These are phyloP conservation scores for Pteronura brasiliensis DNA, from an alignment of 2,113 vertebrate genomes.

Conservation along the genomic window DNA sequence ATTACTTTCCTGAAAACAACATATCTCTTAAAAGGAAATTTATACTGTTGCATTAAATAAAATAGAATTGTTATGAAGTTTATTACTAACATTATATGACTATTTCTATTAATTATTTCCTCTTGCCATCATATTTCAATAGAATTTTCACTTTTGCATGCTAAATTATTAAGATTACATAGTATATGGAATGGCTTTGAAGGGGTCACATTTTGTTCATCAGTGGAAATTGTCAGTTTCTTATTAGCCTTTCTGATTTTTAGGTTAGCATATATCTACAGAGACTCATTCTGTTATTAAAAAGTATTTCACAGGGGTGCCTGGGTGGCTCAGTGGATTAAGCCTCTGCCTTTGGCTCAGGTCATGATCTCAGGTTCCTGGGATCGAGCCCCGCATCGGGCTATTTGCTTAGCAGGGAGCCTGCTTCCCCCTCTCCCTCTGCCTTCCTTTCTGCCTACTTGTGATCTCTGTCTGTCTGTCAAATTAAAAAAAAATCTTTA, in stretches of 20 bases:
- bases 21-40: background rate
- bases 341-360: too few species aligned
- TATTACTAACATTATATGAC: conserved; percentile 56
- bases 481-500: too few species aligned
- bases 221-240: conserved; percentile 35
- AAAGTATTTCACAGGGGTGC: background rate
- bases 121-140: conserved; percentile 49
- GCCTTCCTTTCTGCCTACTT: too few species aligned
- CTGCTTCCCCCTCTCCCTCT: too few species aligned
- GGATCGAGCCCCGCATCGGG: too few species aligned
- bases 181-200: conserved; percentile 36
- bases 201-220: conserved; percentile 55
- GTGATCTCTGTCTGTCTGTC: too few species aligned
- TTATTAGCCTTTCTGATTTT: background rate
- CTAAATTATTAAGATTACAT: conserved; percentile 58
- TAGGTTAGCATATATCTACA: background rate
- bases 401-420: too few species aligned
- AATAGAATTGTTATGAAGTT: conserved; percentile 36
- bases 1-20: conserved; percentile 60
- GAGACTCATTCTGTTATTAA: background rate
- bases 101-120: conserved; percentile 73
- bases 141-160: conserved; percentile 48
- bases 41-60: conserved; percentile 47
- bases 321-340: too few species aligned
- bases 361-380: too few species aligned